phyloP scores from a whole-genome alignment of 2,113 vertebrate genomes.

The Leucopternis melanops region DNA sequence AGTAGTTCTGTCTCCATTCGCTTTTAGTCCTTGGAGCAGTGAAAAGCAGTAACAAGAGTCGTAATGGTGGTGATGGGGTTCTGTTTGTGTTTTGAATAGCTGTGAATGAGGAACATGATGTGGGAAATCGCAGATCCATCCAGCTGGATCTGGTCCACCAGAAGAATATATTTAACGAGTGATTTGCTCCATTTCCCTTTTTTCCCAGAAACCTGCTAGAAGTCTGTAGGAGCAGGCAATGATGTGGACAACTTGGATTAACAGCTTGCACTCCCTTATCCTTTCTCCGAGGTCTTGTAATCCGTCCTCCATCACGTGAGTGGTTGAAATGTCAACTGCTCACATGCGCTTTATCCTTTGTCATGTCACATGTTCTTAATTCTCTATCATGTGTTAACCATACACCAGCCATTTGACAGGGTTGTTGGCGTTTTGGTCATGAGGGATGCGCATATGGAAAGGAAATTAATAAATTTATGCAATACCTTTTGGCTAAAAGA shows the following conservation, averaged over 20 bases:
- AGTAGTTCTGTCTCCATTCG: not conserved
- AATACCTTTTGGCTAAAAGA: no score
- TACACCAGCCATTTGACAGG: not conserved
- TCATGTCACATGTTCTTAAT: not conserved
- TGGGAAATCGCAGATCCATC: not conserved
- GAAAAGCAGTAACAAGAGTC: not conserved
- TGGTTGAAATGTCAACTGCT: not conserved
- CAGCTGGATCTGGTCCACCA: not conserved
- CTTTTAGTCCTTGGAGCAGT: not conserved
- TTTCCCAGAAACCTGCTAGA: not conserved
- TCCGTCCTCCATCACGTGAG: not conserved
- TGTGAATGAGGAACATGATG: not conserved
- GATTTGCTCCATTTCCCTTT: not conserved
- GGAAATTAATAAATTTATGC: no score
- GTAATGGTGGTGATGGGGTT: not conserved
- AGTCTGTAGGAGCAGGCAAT: not conserved
- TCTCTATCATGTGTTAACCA: not conserved
- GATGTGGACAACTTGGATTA: not conserved
- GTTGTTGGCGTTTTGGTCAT: not conserved
- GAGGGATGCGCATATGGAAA: not conserved
- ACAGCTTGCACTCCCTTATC: not conserved
- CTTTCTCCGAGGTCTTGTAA: not conserved
- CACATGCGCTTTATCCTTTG: accelerated
- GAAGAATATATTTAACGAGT: not conserved
- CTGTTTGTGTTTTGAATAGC: not conserved